A percentile compares a stretch with the other conserved stretches of the same genome.
Conservation (phyloP, 2,888 invertebrate genomes). For the Petrophora chlorosata region DNA sequence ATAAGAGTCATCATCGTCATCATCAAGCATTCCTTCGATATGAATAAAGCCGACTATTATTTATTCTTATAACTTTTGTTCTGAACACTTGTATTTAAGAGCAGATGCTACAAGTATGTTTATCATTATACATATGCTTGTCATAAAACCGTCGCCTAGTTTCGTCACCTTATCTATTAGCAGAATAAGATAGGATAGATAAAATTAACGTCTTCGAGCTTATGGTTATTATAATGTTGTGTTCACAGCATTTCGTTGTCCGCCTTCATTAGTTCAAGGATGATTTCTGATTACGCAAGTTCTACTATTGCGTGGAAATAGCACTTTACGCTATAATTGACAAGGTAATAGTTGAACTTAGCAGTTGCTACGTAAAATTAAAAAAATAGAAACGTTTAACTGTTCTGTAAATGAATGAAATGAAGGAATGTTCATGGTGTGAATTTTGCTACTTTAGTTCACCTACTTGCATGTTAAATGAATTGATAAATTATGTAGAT, state of each 20-base stretch:
- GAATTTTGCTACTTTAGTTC: conserved; percentile 6
- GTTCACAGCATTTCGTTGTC: background rate
- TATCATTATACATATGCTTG: no score
- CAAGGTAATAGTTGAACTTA: conserved; percentile 6
- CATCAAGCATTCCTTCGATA: no score
- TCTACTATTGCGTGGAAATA: conserved; percentile 29
- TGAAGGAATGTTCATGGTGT: background rate
- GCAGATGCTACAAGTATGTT: conserved; percentile 18
- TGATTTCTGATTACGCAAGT: conserved; percentile 30
- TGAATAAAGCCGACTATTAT: no score
- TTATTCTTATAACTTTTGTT: no score
- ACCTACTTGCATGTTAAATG: conserved; percentile 15
- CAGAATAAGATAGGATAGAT: conserved; percentile 15
- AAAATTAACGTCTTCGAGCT: no score
- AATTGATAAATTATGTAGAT: conserved; percentile 23
- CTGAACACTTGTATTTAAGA: no score
- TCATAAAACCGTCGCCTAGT: conserved; percentile 14
- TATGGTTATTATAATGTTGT: no score
- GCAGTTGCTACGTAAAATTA: conserved; percentile 1
- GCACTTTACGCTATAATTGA: conserved; percentile 6
- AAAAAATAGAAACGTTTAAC: no score
- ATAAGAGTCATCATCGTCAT: background rate
- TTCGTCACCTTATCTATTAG: conserved; percentile 17
- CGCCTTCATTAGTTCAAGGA: conserved; percentile 40
- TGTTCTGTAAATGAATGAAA: conserved; percentile 3